These are phyloP conservation scores for Thaumetopoea pityocampa DNA, from an alignment of 1,140 invertebrate genomes.

Conservation along the genomic window DNA sequence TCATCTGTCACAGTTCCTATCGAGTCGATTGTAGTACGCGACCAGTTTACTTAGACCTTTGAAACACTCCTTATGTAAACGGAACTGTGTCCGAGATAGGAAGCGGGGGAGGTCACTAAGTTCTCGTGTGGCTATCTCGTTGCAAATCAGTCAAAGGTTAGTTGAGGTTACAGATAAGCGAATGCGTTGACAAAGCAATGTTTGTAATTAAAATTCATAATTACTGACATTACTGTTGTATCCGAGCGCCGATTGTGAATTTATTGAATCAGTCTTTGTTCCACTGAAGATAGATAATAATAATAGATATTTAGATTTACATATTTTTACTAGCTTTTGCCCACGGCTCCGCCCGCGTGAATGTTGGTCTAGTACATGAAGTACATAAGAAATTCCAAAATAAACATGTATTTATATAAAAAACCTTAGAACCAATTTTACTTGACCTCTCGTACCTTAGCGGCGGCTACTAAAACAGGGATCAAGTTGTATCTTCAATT, in stretches of 20 bases:
- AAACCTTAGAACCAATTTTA: too few species aligned
- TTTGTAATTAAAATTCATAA: conserved; percentile 36
- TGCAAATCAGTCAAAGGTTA: conserved; percentile 56
- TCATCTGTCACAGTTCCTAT: conserved; percentile 39
- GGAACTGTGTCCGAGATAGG: conserved; percentile 1
- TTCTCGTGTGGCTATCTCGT: conserved; percentile 31
- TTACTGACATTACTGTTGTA: conserved; percentile 34
- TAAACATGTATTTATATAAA: too few species aligned
- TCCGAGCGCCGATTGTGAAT: conserved; percentile 25
- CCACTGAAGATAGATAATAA: conserved; percentile 4
- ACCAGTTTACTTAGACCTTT: conserved; percentile 21
- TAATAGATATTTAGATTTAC: too few species aligned
- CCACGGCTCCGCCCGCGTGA: too few species aligned
- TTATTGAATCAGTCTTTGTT: conserved; percentile 3
- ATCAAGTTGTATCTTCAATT: too few species aligned
- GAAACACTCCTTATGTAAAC: not conserved
- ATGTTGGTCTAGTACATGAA: too few species aligned
- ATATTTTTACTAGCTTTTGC: too few species aligned
- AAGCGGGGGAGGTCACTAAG: conserved; percentile 14
- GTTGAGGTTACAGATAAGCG: conserved; percentile 47
- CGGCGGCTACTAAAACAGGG: too few species aligned
- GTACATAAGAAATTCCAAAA: too few species aligned
- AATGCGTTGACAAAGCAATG: conserved; percentile 38
- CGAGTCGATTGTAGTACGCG: conserved; percentile 13
- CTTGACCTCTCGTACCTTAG: too few species aligned